phyloP scores from a whole-genome alignment of 2,113 vertebrate genomes.

The Phylloscopus trochilus region DNA sequence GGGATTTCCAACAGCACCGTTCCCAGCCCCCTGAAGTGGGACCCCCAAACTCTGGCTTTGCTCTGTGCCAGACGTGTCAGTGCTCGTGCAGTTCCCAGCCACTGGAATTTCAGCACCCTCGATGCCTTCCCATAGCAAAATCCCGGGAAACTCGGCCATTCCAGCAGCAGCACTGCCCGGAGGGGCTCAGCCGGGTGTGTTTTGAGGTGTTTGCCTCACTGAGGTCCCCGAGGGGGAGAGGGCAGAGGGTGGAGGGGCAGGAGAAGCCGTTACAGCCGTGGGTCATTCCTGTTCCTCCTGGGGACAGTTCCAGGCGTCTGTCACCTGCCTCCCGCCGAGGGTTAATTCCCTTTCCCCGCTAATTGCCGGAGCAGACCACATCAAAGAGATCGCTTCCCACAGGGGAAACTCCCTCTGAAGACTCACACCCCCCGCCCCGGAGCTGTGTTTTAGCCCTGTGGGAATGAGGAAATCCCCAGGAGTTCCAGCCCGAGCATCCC shows the following conservation, averaged over 20 bases:
- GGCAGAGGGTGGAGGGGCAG: neutral
- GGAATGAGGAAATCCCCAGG: neutral
- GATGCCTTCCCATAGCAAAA: neutral
- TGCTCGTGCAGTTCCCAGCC: rapidly evolving
- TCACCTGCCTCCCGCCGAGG: neutral
- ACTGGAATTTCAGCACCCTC: neutral
- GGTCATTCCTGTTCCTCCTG: neutral
- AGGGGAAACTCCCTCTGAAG: neutral
- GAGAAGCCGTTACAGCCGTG: rapidly evolving
- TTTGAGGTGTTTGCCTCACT: neutral
- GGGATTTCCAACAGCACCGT: rapidly evolving
- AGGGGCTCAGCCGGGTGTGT: rapidly evolving
- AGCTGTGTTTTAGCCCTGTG: neutral
- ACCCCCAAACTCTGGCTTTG: neutral
- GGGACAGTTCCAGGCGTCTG: neutral
- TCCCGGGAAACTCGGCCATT: neutral
- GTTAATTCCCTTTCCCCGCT: constrained; percentile 34
- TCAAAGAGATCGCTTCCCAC: neutral
- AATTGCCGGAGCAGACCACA: constrained; percentile 17
- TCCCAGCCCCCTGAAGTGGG: too few relatives aligned
- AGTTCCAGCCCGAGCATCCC: neutral
- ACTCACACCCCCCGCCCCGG: neutral
- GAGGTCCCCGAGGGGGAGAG: neutral
- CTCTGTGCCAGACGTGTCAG: rapidly evolving
- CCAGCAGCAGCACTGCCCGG: neutral